phyloP scores from a whole-genome alignment of 2,797 vertebrate species.

The Acrocephalus scirpaceus region DNA sequence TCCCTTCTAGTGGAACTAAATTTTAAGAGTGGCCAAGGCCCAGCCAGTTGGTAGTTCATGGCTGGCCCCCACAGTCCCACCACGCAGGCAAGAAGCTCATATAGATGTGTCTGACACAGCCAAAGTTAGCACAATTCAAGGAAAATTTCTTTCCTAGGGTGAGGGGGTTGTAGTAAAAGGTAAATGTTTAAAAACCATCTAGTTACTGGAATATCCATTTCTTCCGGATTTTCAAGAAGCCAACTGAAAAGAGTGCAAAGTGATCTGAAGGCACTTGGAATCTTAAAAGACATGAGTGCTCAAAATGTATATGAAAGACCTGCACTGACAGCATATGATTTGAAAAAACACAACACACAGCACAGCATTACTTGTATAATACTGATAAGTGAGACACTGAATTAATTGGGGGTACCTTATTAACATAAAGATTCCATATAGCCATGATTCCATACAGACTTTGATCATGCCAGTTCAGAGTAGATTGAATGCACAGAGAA shows the following conservation, averaged over 20 bases:
- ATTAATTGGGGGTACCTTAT: not conserved
- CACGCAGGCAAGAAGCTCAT: not conserved
- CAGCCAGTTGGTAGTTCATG: not conserved
- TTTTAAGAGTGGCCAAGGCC: not conserved
- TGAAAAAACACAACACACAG: not conserved
- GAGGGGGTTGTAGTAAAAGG: not conserved
- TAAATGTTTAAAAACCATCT: not conserved
- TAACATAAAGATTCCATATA: not conserved
- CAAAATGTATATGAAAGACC: not conserved
- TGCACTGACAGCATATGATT: not conserved
- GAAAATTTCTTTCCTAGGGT: not conserved
- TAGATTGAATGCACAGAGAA: not conserved
- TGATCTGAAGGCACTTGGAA: not conserved
- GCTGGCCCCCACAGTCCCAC: not conserved
- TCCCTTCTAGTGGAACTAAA: not conserved
- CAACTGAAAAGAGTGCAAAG: not conserved
- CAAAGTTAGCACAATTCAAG: not conserved
- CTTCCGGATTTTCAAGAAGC: not conserved
- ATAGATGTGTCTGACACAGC: not conserved
- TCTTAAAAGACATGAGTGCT: not conserved
- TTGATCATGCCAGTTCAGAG: not conserved
- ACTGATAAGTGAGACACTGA: not conserved
- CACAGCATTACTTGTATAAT: not conserved
- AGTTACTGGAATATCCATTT: not conserved
- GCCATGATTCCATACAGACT: not conserved